A percentile compares a stretch with the other conserved stretches of the same genome.
These are phyloP conservation scores for Ficedula albicollis DNA, from an alignment of 2,797 vertebrate genomes.

Conservation along the genomic window DNA sequence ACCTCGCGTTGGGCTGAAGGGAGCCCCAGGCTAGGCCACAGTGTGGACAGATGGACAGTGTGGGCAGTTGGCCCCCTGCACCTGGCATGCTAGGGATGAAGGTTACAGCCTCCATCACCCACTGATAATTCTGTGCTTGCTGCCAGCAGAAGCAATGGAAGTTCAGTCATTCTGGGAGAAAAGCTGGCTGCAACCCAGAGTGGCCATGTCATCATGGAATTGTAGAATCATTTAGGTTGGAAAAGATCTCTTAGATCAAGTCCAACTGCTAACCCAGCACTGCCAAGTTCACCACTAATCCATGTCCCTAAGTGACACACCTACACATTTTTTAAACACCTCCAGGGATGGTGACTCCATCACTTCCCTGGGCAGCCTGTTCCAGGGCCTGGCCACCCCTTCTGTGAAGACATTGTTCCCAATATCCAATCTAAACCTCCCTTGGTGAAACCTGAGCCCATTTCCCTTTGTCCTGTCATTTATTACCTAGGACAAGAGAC, in stretches of 20 bases:
- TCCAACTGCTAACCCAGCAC: background rate
- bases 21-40: background rate
- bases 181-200: background rate
- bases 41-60: conserved; percentile 30
- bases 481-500: background rate
- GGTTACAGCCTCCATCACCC: background rate
- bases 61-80: background rate
- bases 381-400: background rate
- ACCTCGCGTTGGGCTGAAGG: background rate
- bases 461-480: background rate
- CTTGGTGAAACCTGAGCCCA: background rate
- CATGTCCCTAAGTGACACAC: background rate
- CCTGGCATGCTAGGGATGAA: background rate
- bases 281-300: background rate
- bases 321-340: background rate
- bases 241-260: background rate
- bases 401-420: background rate
- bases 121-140: background rate
- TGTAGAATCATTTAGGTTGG: background rate
- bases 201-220: background rate
- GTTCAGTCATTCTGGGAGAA: background rate
- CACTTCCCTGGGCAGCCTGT: background rate
- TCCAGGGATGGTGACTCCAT: background rate
- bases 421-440: background rate
- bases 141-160: background rate